Base-by-base conservation (phyloP, 1,140 invertebrate species). In the Calliphora vicina region DNA sequence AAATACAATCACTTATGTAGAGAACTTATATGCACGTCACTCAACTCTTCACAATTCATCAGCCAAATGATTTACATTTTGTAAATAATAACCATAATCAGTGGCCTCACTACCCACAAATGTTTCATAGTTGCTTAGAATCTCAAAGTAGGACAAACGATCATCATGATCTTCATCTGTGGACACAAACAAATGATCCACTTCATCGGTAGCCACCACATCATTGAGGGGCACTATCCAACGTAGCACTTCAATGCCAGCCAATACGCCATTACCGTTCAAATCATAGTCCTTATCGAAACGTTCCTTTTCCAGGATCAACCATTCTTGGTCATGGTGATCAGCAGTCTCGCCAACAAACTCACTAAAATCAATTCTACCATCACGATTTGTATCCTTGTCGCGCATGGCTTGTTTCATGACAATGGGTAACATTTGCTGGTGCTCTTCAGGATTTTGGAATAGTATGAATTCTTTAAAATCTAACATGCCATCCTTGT, bases 101-200 rank as follows among this genome's bases (percentile, higher is more conserved):
- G 97, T 98, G 0, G 96, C 97, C 92, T 99, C 97, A 89, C 97
- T 98, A 17, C 98, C 97, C 17, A 99, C 97, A 92, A 99, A 99
- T 61, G 95, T 93, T 84, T 98, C 96, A 89, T 99, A 95, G 90
- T 98, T 96, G 20, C 95, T 93, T 0, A 99, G 89, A 78, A 99
- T 94, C 93, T 99, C 98, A 9, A 96, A 92, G 89, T 96, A 96
- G 0, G 95, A 95, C 13, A 99, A 92, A 84, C 94, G 89, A 83
- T 95, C 94, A 91, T 99, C 97, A 87, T 95, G 94, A 91, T 99
- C 94, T 84, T 95, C 94, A 92, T 99, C 98, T 1, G 97, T 94
- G n/a, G 95, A 92, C 1, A 94, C 94, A 89, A 99, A 96, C 71
- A 99, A 91, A 92, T 99, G 98, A 80, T 95, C 93, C 0, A 97